phyloP scores from a whole-genome alignment of 2,888 invertebrate species.

The Ellobium chinense region DNA sequence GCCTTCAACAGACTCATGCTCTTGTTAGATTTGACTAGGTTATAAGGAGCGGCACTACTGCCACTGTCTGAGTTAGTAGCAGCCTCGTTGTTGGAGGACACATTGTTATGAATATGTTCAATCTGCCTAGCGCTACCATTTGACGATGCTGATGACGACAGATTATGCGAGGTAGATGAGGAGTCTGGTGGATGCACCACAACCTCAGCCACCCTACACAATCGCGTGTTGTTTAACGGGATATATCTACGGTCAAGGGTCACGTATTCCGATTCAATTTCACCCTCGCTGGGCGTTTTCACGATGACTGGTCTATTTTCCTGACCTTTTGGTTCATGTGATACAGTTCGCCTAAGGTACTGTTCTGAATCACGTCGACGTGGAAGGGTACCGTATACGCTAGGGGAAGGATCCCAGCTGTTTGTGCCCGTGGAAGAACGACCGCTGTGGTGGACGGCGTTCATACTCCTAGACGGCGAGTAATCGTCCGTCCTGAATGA shows the following conservation, averaged over 20 bases:
- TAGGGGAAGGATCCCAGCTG: no score
- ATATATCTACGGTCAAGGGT: slow-evolving; percentile 21
- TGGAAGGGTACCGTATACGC: background rate
- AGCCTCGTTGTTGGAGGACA: background rate
- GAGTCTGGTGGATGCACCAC: background rate
- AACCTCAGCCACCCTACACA: background rate
- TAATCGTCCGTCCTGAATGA: background rate
- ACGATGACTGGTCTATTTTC: background rate
- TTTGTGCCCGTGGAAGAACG: background rate
- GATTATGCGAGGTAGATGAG: background rate
- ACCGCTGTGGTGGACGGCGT: background rate
- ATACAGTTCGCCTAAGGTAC: slow-evolving; percentile 22
- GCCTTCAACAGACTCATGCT: background rate
- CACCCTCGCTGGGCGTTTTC: slow-evolving; percentile 5
- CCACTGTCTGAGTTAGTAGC: background rate
- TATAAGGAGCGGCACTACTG: background rate
- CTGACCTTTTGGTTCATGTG: background rate
- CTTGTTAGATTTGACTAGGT: background rate
- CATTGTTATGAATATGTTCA: background rate
- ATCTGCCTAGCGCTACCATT: background rate
- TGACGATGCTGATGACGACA: background rate
- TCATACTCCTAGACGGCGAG: background rate
- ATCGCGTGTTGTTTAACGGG: background rate
- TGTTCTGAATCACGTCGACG: background rate
- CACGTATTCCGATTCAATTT: slow-evolving; percentile 43